A percentile compares a stretch with the other conserved stretches of the same genome.
Conservation (phyloP, 53 echinoderm and acorn worm genomes). For the Actinopyga echinites region DNA sequence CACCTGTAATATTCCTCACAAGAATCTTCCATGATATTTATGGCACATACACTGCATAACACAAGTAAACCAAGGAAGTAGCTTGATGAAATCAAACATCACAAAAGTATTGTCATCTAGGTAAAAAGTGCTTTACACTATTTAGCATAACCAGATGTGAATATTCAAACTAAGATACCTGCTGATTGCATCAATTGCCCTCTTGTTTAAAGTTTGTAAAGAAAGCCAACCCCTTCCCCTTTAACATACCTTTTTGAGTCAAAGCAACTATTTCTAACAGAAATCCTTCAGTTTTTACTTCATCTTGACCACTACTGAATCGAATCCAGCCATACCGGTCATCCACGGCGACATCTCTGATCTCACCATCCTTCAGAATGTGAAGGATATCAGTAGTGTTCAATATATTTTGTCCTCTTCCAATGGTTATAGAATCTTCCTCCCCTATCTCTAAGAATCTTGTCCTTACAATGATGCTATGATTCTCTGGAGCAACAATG, state of each 20-base stretch:
- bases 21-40: too few relatives aligned
- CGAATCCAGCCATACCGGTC: slow-evolving; percentile 27
- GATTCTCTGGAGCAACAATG: slow-evolving; percentile 15
- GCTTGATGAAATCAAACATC: too few relatives aligned
- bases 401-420: slow-evolving; percentile 21
- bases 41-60: too few relatives aligned
- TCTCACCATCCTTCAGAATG: neutral
- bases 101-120: too few relatives aligned
- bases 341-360: neutral
- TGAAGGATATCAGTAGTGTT: slow-evolving; percentile 12
- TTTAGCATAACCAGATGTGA: too few relatives aligned
- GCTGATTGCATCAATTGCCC: too few relatives aligned
- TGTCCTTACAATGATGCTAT: slow-evolving; percentile 26
- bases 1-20: too few relatives aligned
- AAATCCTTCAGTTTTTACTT: slow-evolving; percentile 14
- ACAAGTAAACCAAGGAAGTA: too few relatives aligned
- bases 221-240: too few relatives aligned
- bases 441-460: neutral
- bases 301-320: neutral
- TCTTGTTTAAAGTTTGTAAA: too few relatives aligned
- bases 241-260: neutral
- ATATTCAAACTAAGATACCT: too few relatives aligned
- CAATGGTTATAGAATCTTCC: slow-evolving; percentile 7
- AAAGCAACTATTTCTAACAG: slow-evolving; percentile 32
- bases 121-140: too few relatives aligned